These are phyloP conservation scores for Pelobates cultripes DNA, from an alignment of 2,797 vertebrate species.

Conservation along the genomic window DNA sequence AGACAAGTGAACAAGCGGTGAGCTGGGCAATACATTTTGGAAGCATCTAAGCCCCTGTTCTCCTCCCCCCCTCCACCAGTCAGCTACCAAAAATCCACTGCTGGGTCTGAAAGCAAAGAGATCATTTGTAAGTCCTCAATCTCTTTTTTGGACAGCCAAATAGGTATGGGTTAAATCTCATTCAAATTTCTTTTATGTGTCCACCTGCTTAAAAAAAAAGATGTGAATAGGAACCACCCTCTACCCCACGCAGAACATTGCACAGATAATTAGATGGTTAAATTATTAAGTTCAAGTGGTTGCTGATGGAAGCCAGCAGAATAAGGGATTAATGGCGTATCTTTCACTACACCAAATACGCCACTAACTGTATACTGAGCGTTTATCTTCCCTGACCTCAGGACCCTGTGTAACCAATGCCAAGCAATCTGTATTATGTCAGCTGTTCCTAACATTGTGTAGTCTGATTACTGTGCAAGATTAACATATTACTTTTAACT, in stretches of 20 bases:
- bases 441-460: conserved; percentile 43
- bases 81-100: neutral
- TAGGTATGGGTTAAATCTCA: conserved; percentile 40
- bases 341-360: conserved; percentile 34
- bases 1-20: neutral
- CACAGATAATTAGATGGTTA: conserved; percentile 48
- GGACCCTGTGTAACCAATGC: conserved; percentile 47
- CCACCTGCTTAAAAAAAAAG: conserved; percentile 41
- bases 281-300: conserved; percentile 52
- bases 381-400: conserved; percentile 42
- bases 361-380: conserved; percentile 25
- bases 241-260: conserved; percentile 27
- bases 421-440: conserved; percentile 52
- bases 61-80: neutral
- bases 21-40: neutral
- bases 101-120: conserved; percentile 6
- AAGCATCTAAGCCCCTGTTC: neutral
- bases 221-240: conserved; percentile 42
- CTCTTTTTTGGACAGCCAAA: conserved; percentile 51
- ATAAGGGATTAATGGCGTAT: conserved; percentile 34
- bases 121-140: conserved; percentile 46
- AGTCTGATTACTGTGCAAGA: conserved; percentile 39
- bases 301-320: conserved; percentile 42
- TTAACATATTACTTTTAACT: conserved; percentile 49
- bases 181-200: conserved; percentile 52